Conservation (phyloP, 2,113 vertebrate species). For the Pavo muticus region DNA sequence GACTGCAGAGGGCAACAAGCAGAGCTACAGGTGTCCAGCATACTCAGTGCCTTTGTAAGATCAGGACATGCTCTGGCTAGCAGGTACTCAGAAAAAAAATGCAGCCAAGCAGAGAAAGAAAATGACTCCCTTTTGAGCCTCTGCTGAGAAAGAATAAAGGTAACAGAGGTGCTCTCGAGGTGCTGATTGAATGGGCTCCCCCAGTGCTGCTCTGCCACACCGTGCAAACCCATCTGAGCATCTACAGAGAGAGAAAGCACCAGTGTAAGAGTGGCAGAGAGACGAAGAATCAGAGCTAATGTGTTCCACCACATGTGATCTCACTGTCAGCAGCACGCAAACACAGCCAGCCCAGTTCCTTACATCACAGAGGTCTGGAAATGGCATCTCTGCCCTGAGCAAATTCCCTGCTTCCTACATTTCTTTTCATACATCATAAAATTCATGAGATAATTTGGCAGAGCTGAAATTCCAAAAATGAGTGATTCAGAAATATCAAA, state of each 20-base stretch:
- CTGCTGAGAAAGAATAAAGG: not conserved
- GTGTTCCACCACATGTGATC: rapidly evolving
- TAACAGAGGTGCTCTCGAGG: not conserved
- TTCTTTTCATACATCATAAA: not conserved
- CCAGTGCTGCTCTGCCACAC: rapidly evolving
- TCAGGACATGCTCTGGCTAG: rapidly evolving
- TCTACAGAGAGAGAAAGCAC: rapidly evolving
- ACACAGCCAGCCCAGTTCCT: not conserved
- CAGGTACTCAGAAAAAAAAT: rapidly evolving
- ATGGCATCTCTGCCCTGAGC: not conserved
- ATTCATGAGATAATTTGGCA: not conserved
- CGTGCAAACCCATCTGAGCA: not conserved
- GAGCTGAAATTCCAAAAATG: not conserved
- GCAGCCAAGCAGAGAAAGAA: not conserved
- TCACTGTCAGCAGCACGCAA: not conserved
- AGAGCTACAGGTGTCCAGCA: rapidly evolving
- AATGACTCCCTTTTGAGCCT: not conserved
- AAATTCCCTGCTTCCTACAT: not conserved
- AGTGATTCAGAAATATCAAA: slow-evolving; percentile 32
- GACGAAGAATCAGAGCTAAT: rapidly evolving
- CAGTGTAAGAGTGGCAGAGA: not conserved
- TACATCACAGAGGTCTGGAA: not conserved
- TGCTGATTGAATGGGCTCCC: rapidly evolving
- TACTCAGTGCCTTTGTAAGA: not conserved
- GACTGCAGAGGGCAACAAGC: rapidly evolving